Conservation (phyloP, 2,113 vertebrate species). For the Argyrosomus japonicus region DNA sequence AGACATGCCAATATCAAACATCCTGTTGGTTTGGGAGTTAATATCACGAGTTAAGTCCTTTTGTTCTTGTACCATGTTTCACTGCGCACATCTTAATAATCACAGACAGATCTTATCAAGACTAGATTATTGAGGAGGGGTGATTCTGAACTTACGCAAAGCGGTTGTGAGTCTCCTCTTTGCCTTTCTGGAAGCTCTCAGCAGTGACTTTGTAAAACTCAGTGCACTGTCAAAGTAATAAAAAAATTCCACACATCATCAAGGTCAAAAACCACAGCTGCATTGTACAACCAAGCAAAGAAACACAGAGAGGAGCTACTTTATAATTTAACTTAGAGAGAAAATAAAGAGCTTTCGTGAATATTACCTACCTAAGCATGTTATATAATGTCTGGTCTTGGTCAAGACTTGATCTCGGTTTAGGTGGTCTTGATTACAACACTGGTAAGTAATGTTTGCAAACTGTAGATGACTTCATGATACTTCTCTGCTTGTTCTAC, state of each 20-base stretch:
- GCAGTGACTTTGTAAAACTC: constrained; percentile 92
- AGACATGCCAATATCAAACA: not conserved
- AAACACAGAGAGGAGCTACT: not conserved
- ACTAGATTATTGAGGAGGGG: too few relatives aligned
- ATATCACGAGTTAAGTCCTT: not conserved
- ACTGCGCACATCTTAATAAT: not conserved
- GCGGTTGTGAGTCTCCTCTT: constrained; percentile 87
- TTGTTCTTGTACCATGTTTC: too few relatives aligned
- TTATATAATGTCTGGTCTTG: too few relatives aligned
- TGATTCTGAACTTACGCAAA: constrained; percentile 87
- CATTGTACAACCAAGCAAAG: not conserved
- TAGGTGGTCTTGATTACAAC: too few relatives aligned
- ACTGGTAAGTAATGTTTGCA: too few relatives aligned
- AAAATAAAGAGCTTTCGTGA: too few relatives aligned
- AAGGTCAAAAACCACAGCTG: constrained; percentile 17
- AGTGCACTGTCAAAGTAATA: constrained; percentile 80
- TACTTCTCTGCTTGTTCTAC: too few relatives aligned
- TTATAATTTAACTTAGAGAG: too few relatives aligned
- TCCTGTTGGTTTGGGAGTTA: not conserved
- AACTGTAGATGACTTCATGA: too few relatives aligned
- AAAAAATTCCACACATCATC: constrained; percentile 8
- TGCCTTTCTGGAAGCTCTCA: constrained; percentile 91
- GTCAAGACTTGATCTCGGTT: too few relatives aligned
- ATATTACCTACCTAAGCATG: too few relatives aligned
- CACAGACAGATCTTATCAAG: not conserved